phyloP scores from a whole-genome alignment of 92 coral and sea anemone species.

The Paramuricea clavata region DNA sequence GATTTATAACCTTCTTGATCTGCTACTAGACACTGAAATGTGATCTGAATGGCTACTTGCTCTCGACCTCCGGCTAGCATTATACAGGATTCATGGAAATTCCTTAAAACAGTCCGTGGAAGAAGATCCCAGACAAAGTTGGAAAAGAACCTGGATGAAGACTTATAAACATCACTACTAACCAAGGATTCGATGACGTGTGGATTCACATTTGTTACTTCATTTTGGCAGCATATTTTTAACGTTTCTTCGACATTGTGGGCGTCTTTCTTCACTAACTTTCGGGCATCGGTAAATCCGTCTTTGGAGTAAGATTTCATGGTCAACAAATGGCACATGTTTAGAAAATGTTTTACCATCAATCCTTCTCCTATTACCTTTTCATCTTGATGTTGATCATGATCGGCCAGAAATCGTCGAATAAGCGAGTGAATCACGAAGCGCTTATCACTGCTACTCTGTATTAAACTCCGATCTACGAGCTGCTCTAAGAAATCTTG shows the following conservation, averaged over 20 bases:
- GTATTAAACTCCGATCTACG: background rate
- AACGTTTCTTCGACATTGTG: conserved; percentile 12
- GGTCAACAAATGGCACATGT: conserved; percentile 6
- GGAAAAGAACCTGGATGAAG: conserved; percentile 33
- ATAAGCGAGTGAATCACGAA: conserved; percentile 16
- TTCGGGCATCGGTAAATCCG: background rate
- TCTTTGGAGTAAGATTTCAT: conserved; percentile 4
- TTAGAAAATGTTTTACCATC: conserved; percentile 22
- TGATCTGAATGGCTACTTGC: background rate
- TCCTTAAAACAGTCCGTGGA: background rate
- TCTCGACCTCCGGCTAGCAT: background rate
- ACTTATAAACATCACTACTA: conserved; percentile 10
- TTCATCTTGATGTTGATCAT: conserved; percentile 6
- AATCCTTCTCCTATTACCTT: background rate
- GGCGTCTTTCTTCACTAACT: background rate
- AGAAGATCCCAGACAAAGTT: background rate
- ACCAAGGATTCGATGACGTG: background rate
- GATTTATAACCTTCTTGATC: background rate
- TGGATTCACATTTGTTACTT: background rate
- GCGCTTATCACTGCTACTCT: conserved; percentile 18
- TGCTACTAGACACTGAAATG: background rate
- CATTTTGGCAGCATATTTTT: background rate
- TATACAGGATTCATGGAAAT: conserved; percentile 17
- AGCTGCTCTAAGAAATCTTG: background rate
- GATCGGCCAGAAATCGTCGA: background rate